Conservation (phyloP, 2,888 invertebrate genomes). For the Apodemia duryi region DNA sequence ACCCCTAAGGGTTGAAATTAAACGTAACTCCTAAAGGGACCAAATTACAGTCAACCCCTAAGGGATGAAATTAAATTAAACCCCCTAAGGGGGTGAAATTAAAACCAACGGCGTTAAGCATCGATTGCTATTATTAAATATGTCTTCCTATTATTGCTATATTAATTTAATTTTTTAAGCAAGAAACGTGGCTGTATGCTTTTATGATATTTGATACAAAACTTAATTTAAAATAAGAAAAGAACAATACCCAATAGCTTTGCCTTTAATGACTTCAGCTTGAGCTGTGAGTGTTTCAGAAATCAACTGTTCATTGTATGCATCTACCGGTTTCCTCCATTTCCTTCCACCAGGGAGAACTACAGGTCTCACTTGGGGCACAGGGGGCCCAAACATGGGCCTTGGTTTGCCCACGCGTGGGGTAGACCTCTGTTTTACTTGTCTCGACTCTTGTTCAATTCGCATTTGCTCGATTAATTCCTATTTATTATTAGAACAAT, state of each 20-base stretch:
- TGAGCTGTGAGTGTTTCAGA: conserved; percentile 91
- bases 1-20: too few relatives aligned
- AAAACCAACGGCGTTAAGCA: too few relatives aligned
- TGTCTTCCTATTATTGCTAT: neutral
- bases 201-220: conserved; percentile 2
- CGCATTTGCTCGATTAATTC: conserved; percentile 61
- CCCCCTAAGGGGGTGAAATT: too few relatives aligned
- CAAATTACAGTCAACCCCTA: too few relatives aligned
- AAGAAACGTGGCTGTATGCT: conserved; percentile 10
- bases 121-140: too few relatives aligned
- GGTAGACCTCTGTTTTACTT: conserved; percentile 68
- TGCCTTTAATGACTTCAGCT: conserved; percentile 91
- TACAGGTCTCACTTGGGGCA: conserved; percentile 84
- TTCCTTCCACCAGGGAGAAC: conserved; percentile 88
- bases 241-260: conserved; percentile 86
- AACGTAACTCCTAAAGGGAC: too few relatives aligned
- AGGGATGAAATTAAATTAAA: too few relatives aligned
- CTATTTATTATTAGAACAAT: conserved; percentile 27
- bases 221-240: conserved; percentile 14
- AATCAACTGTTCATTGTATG: conserved; percentile 93
- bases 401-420: conserved; percentile 60
- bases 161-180: neutral
- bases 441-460: conserved; percentile 64
- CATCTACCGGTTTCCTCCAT: conserved; percentile 91
- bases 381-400: conserved; percentile 77